Conservation (phyloP, 2,888 invertebrate species). For the Eupithecia pulchellata region DNA sequence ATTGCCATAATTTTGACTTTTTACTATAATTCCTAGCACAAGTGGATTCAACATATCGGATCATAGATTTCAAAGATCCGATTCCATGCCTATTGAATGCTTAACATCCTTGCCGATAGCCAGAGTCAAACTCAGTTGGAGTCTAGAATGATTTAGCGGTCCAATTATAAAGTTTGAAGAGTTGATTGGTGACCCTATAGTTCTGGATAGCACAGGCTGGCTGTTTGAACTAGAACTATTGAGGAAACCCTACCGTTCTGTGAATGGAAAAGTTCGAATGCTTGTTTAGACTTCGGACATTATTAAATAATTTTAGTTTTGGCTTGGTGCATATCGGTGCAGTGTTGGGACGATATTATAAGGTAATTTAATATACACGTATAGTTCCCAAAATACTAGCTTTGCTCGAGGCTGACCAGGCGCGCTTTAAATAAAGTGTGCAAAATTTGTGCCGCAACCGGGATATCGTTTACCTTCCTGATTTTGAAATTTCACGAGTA, state of each 20-base stretch:
- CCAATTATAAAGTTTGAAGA: conserved; percentile 37
- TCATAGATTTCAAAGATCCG: too few species aligned
- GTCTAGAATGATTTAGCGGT: conserved; percentile 26
- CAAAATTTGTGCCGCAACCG: too few species aligned
- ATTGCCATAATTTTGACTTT: too few species aligned
- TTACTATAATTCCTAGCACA: neutral
- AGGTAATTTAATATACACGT: neutral
- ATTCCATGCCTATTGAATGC: neutral
- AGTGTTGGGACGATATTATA: neutral
- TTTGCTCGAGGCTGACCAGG: neutral
- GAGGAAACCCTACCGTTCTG: conserved; percentile 1
- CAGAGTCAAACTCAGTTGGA: conserved; percentile 10
- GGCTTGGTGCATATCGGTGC: neutral
- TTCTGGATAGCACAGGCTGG: conserved; percentile 1
- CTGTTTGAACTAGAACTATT: neutral
- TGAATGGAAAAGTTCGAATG: conserved; percentile 8
- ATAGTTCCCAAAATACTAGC: neutral
- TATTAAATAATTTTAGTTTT: neutral
- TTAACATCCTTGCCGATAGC: neutral
- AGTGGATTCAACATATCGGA: too few species aligned
- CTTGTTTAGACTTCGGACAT: conserved; percentile 1
- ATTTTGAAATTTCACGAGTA: neutral
- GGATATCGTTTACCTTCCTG: neutral
- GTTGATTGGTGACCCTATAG: conserved; percentile 20
- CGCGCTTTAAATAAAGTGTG: too few species aligned